A percentile compares a stretch with the other conserved stretches of the same genome.
phyloP scores from a whole-genome alignment of 2,888 invertebrate genomes.

The Diploptera punctata region DNA sequence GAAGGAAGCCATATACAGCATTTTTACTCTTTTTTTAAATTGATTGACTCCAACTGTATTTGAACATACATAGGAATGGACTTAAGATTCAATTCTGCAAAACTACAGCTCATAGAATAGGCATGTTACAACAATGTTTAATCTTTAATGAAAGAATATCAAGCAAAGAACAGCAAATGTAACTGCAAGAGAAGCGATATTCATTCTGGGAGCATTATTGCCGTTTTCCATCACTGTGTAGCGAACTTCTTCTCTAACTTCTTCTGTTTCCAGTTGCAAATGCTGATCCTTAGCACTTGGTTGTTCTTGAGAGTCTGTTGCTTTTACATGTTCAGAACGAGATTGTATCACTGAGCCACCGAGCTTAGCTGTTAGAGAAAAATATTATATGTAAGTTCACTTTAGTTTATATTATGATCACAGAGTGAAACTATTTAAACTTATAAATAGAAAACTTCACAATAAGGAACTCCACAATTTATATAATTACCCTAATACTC shows the following conservation, averaged over 20 bases:
- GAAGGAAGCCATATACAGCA: too few species aligned
- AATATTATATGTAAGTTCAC: conserved; percentile 14
- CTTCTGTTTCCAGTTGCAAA: conserved; percentile 46
- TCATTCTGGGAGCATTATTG: background rate
- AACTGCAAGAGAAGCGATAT: background rate
- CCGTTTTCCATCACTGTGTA: conserved; percentile 14
- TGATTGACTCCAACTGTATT: too few species aligned
- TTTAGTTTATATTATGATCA: background rate
- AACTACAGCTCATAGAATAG: too few species aligned
- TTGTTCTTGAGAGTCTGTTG: background rate
- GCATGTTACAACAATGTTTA: too few species aligned
- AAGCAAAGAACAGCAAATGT: background rate
- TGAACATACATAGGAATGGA: too few species aligned
- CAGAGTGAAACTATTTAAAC: too few species aligned
- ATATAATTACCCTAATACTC: too few species aligned
- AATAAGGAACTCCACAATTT: too few species aligned
- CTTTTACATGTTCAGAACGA: conserved; percentile 3
- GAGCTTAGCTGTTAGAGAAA: conserved; percentile 31
- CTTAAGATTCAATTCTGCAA: too few species aligned
- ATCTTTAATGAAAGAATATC: too few species aligned
- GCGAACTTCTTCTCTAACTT: conserved; percentile 25
- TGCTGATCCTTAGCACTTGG: conserved; percentile 35
- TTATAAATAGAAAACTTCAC: too few species aligned
- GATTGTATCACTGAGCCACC: conserved; percentile 21
- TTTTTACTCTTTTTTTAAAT: too few species aligned